Conservation (phyloP, 2,888 invertebrate genomes). For the Harpalus rubripes region DNA sequence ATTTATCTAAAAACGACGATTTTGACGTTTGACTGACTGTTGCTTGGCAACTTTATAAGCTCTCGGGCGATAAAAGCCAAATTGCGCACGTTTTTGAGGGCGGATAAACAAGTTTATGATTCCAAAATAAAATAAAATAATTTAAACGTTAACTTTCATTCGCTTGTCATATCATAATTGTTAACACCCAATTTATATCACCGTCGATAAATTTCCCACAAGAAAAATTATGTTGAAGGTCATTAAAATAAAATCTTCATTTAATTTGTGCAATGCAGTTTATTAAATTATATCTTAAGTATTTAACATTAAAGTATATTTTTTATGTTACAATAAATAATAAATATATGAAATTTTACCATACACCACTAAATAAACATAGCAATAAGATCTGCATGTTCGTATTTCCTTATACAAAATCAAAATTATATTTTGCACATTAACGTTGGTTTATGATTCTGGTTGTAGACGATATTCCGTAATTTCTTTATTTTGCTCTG, state of each 20-base stretch:
- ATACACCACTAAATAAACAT: conserved; percentile 5
- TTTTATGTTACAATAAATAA: conserved; percentile 34
- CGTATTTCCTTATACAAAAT: not conserved
- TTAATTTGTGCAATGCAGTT: conserved; percentile 35
- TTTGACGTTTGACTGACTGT: no score
- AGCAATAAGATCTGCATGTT: not conserved
- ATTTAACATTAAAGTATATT: conserved; percentile 61
- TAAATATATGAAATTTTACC: not conserved
- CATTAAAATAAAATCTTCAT: not conserved
- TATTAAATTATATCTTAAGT: conserved; percentile 31
- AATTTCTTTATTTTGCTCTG: conserved; percentile 68
- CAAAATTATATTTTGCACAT: not conserved
- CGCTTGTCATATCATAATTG: no score
- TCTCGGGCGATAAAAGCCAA: no score
- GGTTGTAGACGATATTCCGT: conserved; percentile 70
- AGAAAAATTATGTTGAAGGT: not conserved
- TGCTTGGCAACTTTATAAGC: no score
- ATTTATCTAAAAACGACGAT: no score
- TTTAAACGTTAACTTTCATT: no score
- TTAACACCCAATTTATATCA: no score
- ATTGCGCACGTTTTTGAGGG: no score
- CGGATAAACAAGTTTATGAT: no score
- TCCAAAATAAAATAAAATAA: no score
- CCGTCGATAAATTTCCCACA: no score
- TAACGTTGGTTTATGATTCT: conserved; percentile 51